phyloP scores from a whole-genome alignment of 2,888 invertebrate genomes.

The Tinea trinotella region DNA sequence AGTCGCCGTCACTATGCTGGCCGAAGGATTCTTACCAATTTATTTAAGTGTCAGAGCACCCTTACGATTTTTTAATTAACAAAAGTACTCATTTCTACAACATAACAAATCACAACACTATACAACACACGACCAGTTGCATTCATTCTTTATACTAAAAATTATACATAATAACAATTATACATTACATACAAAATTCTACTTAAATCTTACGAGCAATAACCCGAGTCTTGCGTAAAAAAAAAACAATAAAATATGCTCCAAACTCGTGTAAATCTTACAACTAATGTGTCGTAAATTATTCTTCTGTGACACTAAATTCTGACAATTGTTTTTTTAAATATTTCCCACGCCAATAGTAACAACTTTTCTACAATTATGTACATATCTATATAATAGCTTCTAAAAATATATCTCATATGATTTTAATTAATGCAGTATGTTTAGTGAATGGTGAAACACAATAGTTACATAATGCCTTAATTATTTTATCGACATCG shows the following conservation, averaged over 20 bases:
- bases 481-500: too few species aligned
- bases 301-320: too few species aligned
- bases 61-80: too few species aligned
- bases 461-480: too few species aligned
- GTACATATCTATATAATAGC: too few species aligned
- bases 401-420: background rate
- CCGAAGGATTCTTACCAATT: too few species aligned
- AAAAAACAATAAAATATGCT: constrained; percentile 13
- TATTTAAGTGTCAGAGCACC: too few species aligned
- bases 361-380: background rate
- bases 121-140: background rate
- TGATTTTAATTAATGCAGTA: too few species aligned
- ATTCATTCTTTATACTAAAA: background rate
- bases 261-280: background rate
- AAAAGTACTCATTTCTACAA: too few species aligned
- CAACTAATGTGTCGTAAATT: too few species aligned
- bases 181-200: constrained; percentile 54
- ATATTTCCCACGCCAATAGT: background rate
- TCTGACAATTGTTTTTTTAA: background rate
- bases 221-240: constrained; percentile 28
- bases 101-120: background rate
- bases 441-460: too few species aligned
- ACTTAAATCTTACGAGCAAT: constrained; percentile 31
- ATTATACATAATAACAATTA: constrained; percentile 45
- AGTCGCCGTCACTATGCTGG: too few species aligned